Evolutionary conservation across 2,797 vertebrate genomes (phyloP), one percentile per base, ranked within the genome.

Genomic region (Emys orbicularis): DNA sequence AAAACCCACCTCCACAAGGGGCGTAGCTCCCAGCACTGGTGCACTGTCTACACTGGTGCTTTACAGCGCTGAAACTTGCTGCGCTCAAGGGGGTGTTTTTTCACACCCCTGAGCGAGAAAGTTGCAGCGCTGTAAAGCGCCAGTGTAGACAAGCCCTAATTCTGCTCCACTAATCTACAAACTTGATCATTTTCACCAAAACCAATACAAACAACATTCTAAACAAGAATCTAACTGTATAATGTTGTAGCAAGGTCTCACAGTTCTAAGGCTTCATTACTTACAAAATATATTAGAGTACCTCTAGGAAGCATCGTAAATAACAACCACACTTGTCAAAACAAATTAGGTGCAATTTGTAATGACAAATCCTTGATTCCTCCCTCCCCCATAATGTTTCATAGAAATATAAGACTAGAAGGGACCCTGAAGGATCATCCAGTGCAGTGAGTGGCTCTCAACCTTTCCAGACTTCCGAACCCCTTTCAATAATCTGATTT

Each of bases 331-430:
- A 21, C 29, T 83, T 34, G 12, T 74, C 29, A 79, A 21, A 57
- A 88, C 65, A 87, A 87, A 82, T 83, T 49, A 85, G 72, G 29
- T 12, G 76, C 18, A 34, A 53, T 83, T 92, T 95, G 47, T 88
- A 91, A 91, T 79, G 90, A 41, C 88, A 87, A 92, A 80, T 57
- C 44, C 76, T 57, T 16, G 41, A 34, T 85, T 87, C 93, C 61
- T 3, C 8, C 41, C 56, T 12, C 6, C 34, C 19, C 95, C 7
- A 19, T 19, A 21, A 65, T n/a, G 61, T 68, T 37, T 68, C 61
- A 68, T 37, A 68, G 59, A 34, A 65, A 65, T 65, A 65, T 34
- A n/a, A 65, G 15, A 31, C 59, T 65, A 65, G 8, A n/a, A 16
- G 31, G 34, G 16, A 19, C 61, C 61, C 21, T 37, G 61, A 68